Evolutionary conservation across 2,113 vertebrate genomes (phyloP), one percentile per base, ranked within the genome.

Genomic region (Empidonax traillii): DNA sequence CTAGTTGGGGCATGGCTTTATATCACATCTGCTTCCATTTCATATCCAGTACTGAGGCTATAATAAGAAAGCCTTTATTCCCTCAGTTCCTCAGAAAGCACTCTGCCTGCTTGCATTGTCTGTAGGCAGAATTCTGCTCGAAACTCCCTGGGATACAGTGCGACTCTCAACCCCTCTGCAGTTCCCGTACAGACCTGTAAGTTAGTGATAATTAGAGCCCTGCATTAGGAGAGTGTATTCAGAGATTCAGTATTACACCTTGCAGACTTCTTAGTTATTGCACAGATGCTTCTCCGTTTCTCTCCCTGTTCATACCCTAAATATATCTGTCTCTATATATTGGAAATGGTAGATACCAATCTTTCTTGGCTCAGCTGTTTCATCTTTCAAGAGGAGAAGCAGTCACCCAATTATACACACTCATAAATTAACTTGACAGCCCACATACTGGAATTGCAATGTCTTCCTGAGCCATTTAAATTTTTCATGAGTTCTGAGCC

Each of bases 401-500:
- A 96, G 83, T 82, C 49, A 90, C 59, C 59, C 96, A 97, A 93
- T 97, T 97, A 97, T 87, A 93, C 43, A 75, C 46, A 81, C 47
- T 91, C 94, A 96, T 97, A 97, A 97, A 98, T 98, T 98, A 98
- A 96, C 94, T 93, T 97, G 98, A 97, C 97, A 98, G 69, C 59
- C 37, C 35, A 43, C 78, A 49, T 37, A 69, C 88, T 86, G 78
- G 79, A 96, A 89, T 90, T 63, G 25, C 44, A 56, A 77, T 85
- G 83, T 31, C 51, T 71, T 83, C 62, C 66, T 30, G n/a, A 86
- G 68, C 56, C 86, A 66, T 90, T 96, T 90, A 88, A 96, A 96
- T 97, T 96, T 94, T 96, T 97, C 67, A 91, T 67, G 92, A 79
- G 66, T 94, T 94, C 55, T 17, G 41, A 87, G 68, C 82, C 55